Percentiles rank a stretch among this genome's conserved stretches.
Evolutionary conservation across 1,140 invertebrate genomes (phyloP).

Genomic region (Brachionus manjavacas): DNA sequence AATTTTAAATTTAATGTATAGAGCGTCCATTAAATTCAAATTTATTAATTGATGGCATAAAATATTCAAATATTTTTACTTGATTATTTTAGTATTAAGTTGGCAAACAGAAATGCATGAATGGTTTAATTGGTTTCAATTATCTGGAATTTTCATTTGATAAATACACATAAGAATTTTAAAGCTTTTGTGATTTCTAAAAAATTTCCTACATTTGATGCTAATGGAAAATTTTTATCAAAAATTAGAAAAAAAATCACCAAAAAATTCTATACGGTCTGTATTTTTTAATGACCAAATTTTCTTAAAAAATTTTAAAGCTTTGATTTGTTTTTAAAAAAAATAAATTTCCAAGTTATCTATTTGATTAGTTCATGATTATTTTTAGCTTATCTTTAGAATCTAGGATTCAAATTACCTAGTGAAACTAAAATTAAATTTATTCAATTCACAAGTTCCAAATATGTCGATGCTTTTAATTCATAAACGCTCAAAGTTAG

Average conservation of each 20-base stretch:
- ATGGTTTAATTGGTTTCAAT: neutral
- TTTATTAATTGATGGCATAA: neutral
- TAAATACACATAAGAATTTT: neutral
- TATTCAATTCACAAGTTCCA: slow-evolving; percentile 7
- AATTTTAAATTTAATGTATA: neutral
- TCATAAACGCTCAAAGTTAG: neutral
- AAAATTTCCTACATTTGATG: neutral
- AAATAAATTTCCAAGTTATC: neutral
- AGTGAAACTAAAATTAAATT: slow-evolving; percentile 11
- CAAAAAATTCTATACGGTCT: neutral
- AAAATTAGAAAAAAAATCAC: neutral
- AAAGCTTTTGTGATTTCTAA: neutral
- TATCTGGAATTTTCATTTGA: neutral
- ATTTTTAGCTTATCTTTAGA: neutral
- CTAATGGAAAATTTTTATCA: neutral
- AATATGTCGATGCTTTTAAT: neutral
- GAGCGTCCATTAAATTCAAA: neutral
- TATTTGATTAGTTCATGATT: neutral
- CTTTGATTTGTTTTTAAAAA: neutral
- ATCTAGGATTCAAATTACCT: slow-evolving; percentile 6
- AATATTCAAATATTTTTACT: neutral
- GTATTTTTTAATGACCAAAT: neutral
- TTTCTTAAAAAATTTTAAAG: neutral
- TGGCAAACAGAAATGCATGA: neutral
- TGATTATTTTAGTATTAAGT: neutral